Evolutionary conservation across 1,140 invertebrate species (phyloP), one percentile per base, ranked within the genome.

Genomic region (Steinernema feltiae): DNA sequence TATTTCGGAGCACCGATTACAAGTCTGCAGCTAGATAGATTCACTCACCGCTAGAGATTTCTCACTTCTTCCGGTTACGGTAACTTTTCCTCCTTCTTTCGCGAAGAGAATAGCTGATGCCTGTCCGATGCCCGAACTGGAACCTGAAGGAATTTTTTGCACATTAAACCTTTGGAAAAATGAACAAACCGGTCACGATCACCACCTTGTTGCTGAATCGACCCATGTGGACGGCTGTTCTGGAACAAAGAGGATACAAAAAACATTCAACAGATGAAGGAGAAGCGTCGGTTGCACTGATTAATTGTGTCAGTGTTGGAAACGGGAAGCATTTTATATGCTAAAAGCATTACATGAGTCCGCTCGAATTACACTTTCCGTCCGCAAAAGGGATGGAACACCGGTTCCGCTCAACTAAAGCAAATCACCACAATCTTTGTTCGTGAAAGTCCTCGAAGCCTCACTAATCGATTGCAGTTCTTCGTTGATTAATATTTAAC

Each of bases 151-250:
- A 27, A 30, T 63, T 15, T 12, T 2, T 24, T 31, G 30, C n/a
- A 71, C 15, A 24, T 7, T 32, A 12, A 31, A 7, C 30, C 18
- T 32, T 31, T n/a, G 70, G 30, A 32, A 3, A 21, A 3, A 24
- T 24, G 3, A 3, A 69, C 70, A 3, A 17, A 71, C 70, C 70
- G 7, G 70, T 71, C 2, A 71, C 32, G 24, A 71, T 71, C 2
- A 71, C 30, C 18, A 71, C 70, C 70, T 71, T 71, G 32, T 71
- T 35, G 24, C 30, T 71, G 24, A 71, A 71, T 12, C 70, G 70
- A 31, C 30, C 30, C 70, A 71, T 71, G 35, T 7, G 7, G 7
- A 41, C 7, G 7, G 35, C 18, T 41, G 7, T 7, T 41, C 35
- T 41, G 35, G 18, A 41, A 41, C 35, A 18, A 41, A 41, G 35